phyloP scores from a whole-genome alignment of 2,113 vertebrate species.

The Megaceryle maxima region DNA sequence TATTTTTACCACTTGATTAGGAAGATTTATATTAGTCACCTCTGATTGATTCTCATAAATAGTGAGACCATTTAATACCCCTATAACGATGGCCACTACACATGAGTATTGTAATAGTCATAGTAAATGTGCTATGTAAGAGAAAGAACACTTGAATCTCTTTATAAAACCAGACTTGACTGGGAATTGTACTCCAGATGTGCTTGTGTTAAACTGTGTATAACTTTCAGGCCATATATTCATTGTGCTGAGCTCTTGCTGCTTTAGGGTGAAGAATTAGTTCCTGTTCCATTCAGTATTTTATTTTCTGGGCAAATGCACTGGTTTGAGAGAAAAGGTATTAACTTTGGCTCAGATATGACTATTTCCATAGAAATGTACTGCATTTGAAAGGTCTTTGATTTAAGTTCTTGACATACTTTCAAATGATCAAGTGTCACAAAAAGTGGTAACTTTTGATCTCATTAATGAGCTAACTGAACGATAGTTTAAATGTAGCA shows the following conservation, averaged over 20 bases:
- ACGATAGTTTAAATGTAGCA: constrained; percentile 22
- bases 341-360: constrained; percentile 3
- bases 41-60: neutral
- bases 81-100: neutral
- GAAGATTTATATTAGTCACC: neutral
- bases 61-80: neutral
- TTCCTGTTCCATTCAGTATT: neutral
- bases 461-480: constrained; percentile 53
- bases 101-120: neutral
- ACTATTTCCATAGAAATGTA: constrained; percentile 22
- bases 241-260: neutral
- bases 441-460: constrained; percentile 49
- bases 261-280: neutral
- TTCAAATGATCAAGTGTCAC: constrained; percentile 55
- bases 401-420: constrained; percentile 29
- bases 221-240: neutral
- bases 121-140: neutral
- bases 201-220: neutral
- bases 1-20: neutral
- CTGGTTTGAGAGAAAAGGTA: neutral
- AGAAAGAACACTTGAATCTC: neutral
- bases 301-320: constrained; percentile 25
- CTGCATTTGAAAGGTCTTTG: constrained; percentile 40
- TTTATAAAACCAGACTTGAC: neutral
- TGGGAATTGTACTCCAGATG: neutral